Percentiles rank a stretch among this genome's conserved stretches.
Conservation (phyloP, 1,140 invertebrate genomes). For the Calliphora vicina region DNA sequence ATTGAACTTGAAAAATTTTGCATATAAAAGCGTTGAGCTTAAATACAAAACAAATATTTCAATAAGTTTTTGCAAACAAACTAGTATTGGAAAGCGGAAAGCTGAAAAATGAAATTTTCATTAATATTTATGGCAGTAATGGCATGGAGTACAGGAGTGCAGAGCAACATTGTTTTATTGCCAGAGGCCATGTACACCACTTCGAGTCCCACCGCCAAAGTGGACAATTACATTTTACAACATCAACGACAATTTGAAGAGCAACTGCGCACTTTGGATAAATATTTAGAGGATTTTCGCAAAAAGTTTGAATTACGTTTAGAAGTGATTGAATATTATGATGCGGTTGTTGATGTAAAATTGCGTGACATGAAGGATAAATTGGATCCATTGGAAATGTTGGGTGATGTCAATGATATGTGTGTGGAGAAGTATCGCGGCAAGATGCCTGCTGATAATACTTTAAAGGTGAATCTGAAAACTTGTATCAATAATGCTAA, state of each 20-base stretch:
- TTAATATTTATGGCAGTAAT: not conserved
- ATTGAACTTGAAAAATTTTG: slow-evolving; percentile 4
- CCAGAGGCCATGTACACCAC: slow-evolving; percentile 35
- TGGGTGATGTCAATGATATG: slow-evolving; percentile 19
- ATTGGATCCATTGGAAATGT: slow-evolving; percentile 33
- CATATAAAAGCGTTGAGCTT: not conserved
- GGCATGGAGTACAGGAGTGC: not conserved
- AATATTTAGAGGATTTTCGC: slow-evolving; percentile 11
- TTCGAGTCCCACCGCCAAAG: not conserved
- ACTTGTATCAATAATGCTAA: slow-evolving; percentile 24
- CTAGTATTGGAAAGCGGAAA: not conserved
- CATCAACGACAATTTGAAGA: slow-evolving; percentile 32
- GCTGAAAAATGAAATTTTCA: not conserved
- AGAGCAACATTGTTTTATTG: not conserved
- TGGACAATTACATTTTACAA: slow-evolving; percentile 30
- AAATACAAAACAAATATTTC: not conserved
- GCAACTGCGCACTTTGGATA: slow-evolving; percentile 16
- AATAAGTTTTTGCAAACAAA: not conserved
- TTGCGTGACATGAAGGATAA: slow-evolving; percentile 29
- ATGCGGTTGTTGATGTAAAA: not conserved
- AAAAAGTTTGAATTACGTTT: not conserved
- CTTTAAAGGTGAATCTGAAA: slow-evolving; percentile 12
- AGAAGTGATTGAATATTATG: slow-evolving; percentile 21
- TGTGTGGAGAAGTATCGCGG: slow-evolving; percentile 37
- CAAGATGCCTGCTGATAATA: slow-evolving; percentile 21